Evolutionary conservation across 2,113 vertebrate genomes (phyloP), one percentile per base, ranked within the genome.

Genomic region (Ageneiosus marmoratus): DNA sequence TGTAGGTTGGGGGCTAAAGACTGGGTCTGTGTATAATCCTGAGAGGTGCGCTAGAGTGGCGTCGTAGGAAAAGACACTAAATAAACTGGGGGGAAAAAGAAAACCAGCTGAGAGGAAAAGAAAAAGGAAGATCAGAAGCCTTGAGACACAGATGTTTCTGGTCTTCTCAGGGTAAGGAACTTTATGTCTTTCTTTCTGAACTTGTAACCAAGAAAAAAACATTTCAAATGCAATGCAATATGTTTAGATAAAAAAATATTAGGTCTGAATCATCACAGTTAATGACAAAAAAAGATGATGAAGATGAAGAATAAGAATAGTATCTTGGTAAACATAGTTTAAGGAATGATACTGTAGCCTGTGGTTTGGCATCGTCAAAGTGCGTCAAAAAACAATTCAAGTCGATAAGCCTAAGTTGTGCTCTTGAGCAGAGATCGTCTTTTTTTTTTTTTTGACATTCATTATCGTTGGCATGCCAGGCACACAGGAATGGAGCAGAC

Each of bases 151-250:
- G 56, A 84, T 65, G 77, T 76, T 55, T 65, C 32, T 65, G 18
- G 24, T 87, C 83, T 70, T 65, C 53, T 72, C 44, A 86, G 44
- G 88, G 88, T 90, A 90, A 56, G 89, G 72, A 87, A 87, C 67
- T 90, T 89, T 77, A 86, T 84, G 1, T 53, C 2, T 65, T 86
- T 83, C 34, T 82, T 41, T 60, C 6, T 29, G 37, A 73, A 82
- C 58, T 29, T 58, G 65, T 53, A 58, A 67, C 53, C 77, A 48
- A 48, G 79, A 44, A 9, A 34, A 12, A n/a, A 24, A 15, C 2
- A 32, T 44, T 70, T 44, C 3, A 69, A 55, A n/a, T 84, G 48
- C 41, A 44, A 56, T 62, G 50, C n/a, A 46, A 55, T 60, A 11
- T 41, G 69, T 75, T 67, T n/a, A 67, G 12, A 76, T 16, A 44